A percentile compares a stretch with the other conserved stretches of the same genome.
Conservation (phyloP, 2,797 vertebrate genomes). For the Huso huso region DNA sequence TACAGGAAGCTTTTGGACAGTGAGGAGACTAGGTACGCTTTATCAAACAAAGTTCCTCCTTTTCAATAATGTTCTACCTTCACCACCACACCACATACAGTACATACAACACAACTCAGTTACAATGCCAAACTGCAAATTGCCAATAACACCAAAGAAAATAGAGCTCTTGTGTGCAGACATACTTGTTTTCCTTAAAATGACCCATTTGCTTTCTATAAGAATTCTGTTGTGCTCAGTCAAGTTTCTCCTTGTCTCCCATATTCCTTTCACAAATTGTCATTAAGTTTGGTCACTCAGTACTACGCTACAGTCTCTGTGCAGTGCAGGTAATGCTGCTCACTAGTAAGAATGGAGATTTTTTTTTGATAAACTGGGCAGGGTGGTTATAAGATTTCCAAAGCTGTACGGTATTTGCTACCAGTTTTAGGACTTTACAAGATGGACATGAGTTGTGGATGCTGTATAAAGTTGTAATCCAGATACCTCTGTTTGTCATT, state of each 20-base stretch:
- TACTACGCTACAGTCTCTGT: too few species aligned
- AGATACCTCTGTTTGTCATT: too few species aligned
- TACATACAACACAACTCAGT: not conserved
- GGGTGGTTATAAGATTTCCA: too few species aligned
- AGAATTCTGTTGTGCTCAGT: too few species aligned
- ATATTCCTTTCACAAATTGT: too few species aligned
- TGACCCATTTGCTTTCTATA: not conserved
- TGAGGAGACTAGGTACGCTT: slow-evolving; percentile 34
- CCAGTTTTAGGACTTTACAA: not conserved
- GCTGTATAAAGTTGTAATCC: not conserved
- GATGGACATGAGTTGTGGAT: not conserved
- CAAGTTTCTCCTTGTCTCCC: not conserved
- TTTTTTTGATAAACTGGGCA: too few species aligned
- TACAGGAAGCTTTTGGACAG: slow-evolving; percentile 40
- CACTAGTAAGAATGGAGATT: too few species aligned
- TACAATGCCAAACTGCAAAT: not conserved
- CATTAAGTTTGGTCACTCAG: too few species aligned
- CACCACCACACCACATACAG: not conserved
- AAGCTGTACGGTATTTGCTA: too few species aligned
- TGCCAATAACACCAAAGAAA: not conserved
- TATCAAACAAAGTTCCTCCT: not conserved
- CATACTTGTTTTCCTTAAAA: not conserved
- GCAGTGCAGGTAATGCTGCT: too few species aligned
- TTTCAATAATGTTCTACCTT: not conserved
- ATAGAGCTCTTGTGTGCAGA: not conserved